These are phyloP conservation scores for Phanerotoma sp. DNA, from an alignment of 2,888 invertebrate genomes.

Conservation along the genomic window DNA sequence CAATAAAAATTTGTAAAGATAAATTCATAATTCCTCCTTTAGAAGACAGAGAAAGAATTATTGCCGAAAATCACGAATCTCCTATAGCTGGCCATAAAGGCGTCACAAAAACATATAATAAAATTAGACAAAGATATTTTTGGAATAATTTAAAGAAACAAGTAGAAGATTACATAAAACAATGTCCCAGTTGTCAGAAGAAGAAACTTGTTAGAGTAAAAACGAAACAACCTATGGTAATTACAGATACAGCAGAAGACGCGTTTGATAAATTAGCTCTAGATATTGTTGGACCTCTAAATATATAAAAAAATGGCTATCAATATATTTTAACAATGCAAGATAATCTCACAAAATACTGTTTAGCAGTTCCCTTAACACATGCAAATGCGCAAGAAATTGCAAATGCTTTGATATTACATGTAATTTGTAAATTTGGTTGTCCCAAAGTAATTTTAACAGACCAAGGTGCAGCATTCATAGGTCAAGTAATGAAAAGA, in stretches of 20 bases:
- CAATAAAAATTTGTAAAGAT: constrained; percentile 18
- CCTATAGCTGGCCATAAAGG: constrained; percentile 22
- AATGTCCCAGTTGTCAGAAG: too few relatives aligned
- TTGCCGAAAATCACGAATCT: constrained; percentile 16
- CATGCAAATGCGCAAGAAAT: constrained; percentile 2
- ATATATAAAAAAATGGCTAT: constrained; percentile 22
- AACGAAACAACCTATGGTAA: too few relatives aligned
- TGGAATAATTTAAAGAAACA: constrained; percentile 18
- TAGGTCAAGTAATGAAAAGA: constrained; percentile 3
- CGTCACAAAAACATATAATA: constrained; percentile 12
- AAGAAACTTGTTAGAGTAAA: too few relatives aligned
- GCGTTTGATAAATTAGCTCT: too few relatives aligned
- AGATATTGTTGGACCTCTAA: too few relatives aligned
- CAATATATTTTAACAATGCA: too few relatives aligned
- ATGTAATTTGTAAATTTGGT: constrained; percentile 16
- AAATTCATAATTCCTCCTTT: constrained; percentile 12
- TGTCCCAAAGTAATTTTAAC: constrained; percentile 17
- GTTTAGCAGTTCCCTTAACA: constrained; percentile 13
- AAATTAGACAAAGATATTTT: constrained; percentile 5
- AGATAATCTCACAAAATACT: too few relatives aligned
- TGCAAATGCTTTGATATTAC: constrained; percentile 11
- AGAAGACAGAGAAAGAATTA: constrained; percentile 1
- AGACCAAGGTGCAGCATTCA: constrained; percentile 23
- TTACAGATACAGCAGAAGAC: too few relatives aligned
- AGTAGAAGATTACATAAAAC: constrained; percentile 29